A percentile compares a stretch with the other conserved stretches of the same genome.
Evolutionary conservation across 2,888 invertebrate genomes (phyloP).

Genomic region (Podotricha telesiphe): DNA sequence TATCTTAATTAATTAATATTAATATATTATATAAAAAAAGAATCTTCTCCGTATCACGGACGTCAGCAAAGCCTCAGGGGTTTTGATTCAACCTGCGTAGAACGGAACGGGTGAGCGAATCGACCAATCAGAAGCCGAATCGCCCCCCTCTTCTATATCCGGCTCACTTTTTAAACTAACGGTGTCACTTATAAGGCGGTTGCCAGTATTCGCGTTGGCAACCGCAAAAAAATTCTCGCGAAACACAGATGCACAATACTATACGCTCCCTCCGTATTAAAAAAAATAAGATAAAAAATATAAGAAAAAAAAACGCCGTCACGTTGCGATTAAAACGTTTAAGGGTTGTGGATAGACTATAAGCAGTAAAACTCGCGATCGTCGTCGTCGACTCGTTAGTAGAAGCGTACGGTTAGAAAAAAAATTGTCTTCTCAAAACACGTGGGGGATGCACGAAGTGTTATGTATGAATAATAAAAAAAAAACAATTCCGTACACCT

Average conservation of each 20-base stretch:
- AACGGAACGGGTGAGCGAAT: slow-evolving; percentile 79
- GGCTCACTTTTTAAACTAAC: slow-evolving; percentile 58
- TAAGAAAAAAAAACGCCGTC: slow-evolving; percentile 56
- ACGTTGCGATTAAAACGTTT: slow-evolving; percentile 69
- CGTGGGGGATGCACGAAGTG: slow-evolving; percentile 80
- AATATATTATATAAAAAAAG: slow-evolving; percentile 29
- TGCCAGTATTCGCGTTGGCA: slow-evolving; percentile 47
- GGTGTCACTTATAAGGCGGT: too few relatives aligned
- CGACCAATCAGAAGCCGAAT: slow-evolving; percentile 70
- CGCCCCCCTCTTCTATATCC: slow-evolving; percentile 76
- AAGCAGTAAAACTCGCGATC: slow-evolving; percentile 61
- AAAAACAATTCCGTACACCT: slow-evolving; percentile 65
- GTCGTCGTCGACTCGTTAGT: slow-evolving; percentile 75
- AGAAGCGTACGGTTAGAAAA: slow-evolving; percentile 78
- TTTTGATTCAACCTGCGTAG: slow-evolving; percentile 83
- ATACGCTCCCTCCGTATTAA: slow-evolving; percentile 72
- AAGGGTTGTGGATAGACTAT: slow-evolving; percentile 82
- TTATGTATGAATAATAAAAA: slow-evolving; percentile 35
- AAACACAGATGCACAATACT: slow-evolving; percentile 82
- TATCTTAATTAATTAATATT: slow-evolving; percentile 36
- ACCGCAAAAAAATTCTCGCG: slow-evolving; percentile 59
- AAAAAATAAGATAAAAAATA: slow-evolving; percentile 44
- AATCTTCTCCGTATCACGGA: slow-evolving; percentile 43
- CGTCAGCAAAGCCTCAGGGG: slow-evolving; percentile 61
- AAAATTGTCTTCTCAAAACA: slow-evolving; percentile 60